phyloP scores from a whole-genome alignment of 2,113 vertebrate genomes.

The Neopipo cinnamomea region DNA sequence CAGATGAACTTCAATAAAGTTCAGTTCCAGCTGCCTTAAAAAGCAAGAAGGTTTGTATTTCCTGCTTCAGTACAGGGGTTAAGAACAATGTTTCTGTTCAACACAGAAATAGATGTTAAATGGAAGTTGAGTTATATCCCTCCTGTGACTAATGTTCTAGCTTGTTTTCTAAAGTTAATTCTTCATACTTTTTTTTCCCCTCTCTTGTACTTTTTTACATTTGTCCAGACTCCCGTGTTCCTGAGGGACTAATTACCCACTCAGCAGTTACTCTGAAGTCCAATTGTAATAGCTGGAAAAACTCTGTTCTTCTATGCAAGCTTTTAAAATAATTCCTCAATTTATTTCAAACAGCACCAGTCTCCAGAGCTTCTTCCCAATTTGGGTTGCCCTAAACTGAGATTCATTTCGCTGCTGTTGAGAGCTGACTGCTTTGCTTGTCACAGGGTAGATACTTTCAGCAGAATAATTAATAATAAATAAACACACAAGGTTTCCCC shows the following conservation, averaged over 20 bases:
- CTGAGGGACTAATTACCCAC: slow-evolving; percentile 52
- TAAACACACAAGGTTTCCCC: background rate
- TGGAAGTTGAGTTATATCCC: slow-evolving; percentile 52
- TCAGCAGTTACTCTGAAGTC: slow-evolving; percentile 60
- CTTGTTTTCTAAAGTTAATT: slow-evolving; percentile 62
- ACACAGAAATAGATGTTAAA: slow-evolving; percentile 42
- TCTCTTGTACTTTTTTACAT: slow-evolving; percentile 28
- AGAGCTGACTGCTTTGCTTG: background rate
- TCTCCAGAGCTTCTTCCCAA: slow-evolving; percentile 22
- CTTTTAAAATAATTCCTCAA: slow-evolving; percentile 29
- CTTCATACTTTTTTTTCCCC: background rate
- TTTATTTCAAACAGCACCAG: slow-evolving; percentile 50
- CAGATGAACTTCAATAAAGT: background rate
- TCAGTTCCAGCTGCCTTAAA: background rate
- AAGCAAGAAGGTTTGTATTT: background rate
- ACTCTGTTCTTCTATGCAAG: background rate
- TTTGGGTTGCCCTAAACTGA: background rate
- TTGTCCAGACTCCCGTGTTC: slow-evolving; percentile 51
- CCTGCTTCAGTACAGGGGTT: slow-evolving; percentile 1
- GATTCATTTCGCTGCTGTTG: background rate
- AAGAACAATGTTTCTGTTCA: slow-evolving; percentile 48
- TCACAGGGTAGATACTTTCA: background rate
- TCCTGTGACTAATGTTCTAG: slow-evolving; percentile 62
- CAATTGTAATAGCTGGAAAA: slow-evolving; percentile 47
- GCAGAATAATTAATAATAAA: slow-evolving; percentile 9